phyloP scores from a whole-genome alignment of 1,140 invertebrate species.

The Aphelenchoides besseyi region DNA sequence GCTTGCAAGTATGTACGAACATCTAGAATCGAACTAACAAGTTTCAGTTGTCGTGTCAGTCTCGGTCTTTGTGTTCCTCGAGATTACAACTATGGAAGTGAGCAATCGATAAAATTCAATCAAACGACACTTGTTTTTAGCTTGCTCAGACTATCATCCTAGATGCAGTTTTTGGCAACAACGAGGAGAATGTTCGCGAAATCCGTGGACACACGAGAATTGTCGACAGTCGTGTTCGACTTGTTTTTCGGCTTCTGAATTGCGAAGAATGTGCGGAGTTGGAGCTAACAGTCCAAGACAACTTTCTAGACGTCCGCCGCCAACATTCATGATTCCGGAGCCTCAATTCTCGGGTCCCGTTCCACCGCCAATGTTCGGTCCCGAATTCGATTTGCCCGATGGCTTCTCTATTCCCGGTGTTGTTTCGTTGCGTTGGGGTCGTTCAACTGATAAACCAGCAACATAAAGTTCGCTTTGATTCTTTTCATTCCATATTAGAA shows the following conservation, averaged over 20 bases:
- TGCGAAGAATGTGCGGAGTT: conserved; percentile 65
- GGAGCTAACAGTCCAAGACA: conserved; percentile 75
- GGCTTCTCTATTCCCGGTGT: background rate
- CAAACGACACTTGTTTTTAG: conserved; percentile 27
- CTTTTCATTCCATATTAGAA: no score
- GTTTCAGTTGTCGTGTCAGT: no score
- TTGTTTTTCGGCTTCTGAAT: conserved; percentile 94
- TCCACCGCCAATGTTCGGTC: background rate
- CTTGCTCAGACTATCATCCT: conserved; percentile 37
- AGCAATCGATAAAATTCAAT: conserved; percentile 3
- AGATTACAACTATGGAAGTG: conserved; percentile 45
- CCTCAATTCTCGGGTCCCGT: background rate
- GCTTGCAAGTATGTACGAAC: no score
- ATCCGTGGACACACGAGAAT: conserved; percentile 68
- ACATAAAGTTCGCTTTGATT: background rate
- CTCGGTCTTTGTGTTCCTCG: conserved; percentile 45
- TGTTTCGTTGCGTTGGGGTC: conserved; percentile 5
- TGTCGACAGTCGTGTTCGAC: conserved; percentile 91
- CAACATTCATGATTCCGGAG: no score
- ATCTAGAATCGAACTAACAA: no score
- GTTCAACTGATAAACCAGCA: background rate
- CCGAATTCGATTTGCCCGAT: background rate
- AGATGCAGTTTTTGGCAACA: conserved; percentile 32
- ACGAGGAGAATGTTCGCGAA: conserved; percentile 37
- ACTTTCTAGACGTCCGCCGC: conserved; percentile 86